Evolutionary conservation across 2,113 vertebrate species (phyloP), one percentile per base, ranked within the genome.

Genomic region (Lichenostomus cassidix): DNA sequence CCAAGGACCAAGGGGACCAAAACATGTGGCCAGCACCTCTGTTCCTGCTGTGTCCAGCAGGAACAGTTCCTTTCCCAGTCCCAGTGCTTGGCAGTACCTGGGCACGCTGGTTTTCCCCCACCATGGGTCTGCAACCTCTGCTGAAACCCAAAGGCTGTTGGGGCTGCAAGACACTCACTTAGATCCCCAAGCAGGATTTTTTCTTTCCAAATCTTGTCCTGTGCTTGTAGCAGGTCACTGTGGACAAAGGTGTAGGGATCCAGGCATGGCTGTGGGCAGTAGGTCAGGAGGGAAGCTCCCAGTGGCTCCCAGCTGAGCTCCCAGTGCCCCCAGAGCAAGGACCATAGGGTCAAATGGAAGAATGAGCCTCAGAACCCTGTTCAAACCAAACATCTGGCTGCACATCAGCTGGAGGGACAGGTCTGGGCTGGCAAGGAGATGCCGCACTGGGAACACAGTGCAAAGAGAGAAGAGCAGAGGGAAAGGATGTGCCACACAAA

Each of bases 221-320:
- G 10, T 23, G 17, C 42, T 67, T 52, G 64, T 44, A 56, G 55
- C 50, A 55, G 47, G 44, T 50, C 20, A 2, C 33, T 77, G 52
- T 4, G 4, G 53, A 20, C 33, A 29, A 58, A 12, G 18, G n/a
- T 17, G 23, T 29, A 35, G 42, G 33, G 23, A 24, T 78, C 46
- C 4, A 7, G 37, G 33, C 24, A 41, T 1, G 2, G 33, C 21
- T 47, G 35, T 0, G 1, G 28, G 39, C 10, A 65, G 28, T 2
- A 7, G 64, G 22, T 81, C 52, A 59, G 63, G 35, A 52, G 6
- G 0, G 2, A 7, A 25, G 7, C 2, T 50, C 44, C 37, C 10
- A 4, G 39, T 13, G 9, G 37, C 16, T 76, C 25, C 52, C 71
- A 79, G 12, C 12, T 59, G 37, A 63, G 33, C 11, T 82, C 56